phyloP scores from a whole-genome alignment of 2,797 vertebrate genomes.

The Macropodus opercularis region DNA sequence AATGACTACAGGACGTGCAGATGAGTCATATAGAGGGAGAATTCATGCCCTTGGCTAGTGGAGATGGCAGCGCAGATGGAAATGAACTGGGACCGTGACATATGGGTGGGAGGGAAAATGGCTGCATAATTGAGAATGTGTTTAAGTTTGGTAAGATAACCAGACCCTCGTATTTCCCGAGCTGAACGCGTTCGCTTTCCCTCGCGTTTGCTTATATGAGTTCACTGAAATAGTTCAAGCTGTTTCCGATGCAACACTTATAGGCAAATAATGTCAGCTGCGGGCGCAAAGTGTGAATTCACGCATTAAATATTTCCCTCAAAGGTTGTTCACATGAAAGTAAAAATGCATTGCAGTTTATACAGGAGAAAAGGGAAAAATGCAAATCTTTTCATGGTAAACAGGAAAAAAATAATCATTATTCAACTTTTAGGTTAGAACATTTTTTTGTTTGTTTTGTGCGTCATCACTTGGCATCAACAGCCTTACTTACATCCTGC shows the following conservation, averaged over 20 bases:
- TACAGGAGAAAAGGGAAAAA: too few relatives aligned
- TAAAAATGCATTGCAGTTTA: neutral
- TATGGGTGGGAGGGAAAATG: constrained; percentile 31
- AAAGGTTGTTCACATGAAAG: neutral
- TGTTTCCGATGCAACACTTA: neutral
- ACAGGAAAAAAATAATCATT: too few relatives aligned
- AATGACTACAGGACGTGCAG: constrained; percentile 32
- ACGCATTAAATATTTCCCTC: neutral
- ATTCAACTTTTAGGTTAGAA: too few relatives aligned
- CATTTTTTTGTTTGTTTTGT: too few relatives aligned
- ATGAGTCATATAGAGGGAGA: constrained; percentile 53
- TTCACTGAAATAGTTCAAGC: constrained; percentile 16
- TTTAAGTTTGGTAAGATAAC: constrained; percentile 36
- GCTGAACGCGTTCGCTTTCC: constrained; percentile 27
- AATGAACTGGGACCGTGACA: constrained; percentile 44
- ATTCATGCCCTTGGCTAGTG: constrained; percentile 47
- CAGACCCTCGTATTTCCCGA: constrained; percentile 8
- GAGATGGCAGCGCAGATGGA: constrained; percentile 25
- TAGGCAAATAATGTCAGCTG: neutral
- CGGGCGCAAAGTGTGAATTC: neutral
- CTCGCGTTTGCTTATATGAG: neutral
- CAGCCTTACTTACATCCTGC: too few relatives aligned
- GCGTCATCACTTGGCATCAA: too few relatives aligned
- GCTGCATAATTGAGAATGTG: constrained; percentile 25
- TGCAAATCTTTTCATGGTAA: too few relatives aligned